Percentiles rank a stretch among this genome's conserved stretches.
Evolutionary conservation across 2,797 vertebrate species (phyloP).

Genomic region (Hypotaenidia okinawae): DNA sequence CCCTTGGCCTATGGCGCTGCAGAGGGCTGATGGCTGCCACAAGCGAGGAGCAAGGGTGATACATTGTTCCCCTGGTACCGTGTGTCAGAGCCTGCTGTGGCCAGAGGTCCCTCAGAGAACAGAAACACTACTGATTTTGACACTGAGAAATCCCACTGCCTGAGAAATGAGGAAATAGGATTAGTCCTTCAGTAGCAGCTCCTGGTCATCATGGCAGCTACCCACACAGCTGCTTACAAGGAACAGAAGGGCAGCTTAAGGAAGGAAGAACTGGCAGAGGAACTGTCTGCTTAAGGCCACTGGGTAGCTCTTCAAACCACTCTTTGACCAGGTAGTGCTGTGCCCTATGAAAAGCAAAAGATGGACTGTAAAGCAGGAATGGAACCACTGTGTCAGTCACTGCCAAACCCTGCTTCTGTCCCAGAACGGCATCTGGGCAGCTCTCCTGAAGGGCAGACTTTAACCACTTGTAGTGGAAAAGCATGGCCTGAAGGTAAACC

Average conservation of each 20-base stretch:
- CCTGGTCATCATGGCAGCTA: neutral
- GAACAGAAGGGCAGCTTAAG: neutral
- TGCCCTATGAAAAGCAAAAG: neutral
- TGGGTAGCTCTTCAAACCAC: neutral
- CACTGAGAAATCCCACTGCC: neutral
- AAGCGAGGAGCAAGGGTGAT: neutral
- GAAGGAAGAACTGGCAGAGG: neutral
- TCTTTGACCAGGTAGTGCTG: neutral
- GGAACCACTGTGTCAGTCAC: neutral
- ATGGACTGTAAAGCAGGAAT: neutral
- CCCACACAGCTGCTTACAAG: neutral
- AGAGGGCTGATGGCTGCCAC: neutral
- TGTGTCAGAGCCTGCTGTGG: neutral
- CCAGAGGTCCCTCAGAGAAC: neutral
- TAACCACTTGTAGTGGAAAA: neutral
- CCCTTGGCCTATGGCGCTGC: neutral
- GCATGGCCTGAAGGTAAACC: neutral
- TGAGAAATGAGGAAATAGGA: neutral
- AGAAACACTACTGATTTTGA: neutral
- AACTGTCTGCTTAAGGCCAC: too few species aligned
- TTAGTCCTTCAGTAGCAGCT: neutral
- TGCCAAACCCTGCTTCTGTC: neutral
- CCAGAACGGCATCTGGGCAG: neutral
- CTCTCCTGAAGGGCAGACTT: neutral
- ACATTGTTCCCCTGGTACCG: neutral